phyloP scores from a whole-genome alignment of 2,797 vertebrate species.

The Leuciscus waleckii region DNA sequence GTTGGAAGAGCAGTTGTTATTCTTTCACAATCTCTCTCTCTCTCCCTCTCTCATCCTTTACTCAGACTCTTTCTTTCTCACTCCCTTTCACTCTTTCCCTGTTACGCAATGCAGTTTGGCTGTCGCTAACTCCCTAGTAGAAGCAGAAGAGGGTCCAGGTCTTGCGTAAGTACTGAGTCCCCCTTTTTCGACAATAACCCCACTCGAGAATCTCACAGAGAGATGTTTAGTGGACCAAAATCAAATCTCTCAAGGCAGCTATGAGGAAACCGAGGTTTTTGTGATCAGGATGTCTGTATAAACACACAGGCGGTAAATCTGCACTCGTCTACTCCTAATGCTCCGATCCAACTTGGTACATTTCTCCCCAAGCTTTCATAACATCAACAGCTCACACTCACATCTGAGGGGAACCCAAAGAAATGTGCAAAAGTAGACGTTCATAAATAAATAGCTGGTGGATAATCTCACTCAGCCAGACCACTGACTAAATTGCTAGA shows the following conservation, averaged over 20 bases:
- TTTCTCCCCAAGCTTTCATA: conserved; percentile 10
- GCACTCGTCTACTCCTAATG: not conserved
- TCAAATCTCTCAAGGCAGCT: conserved; percentile 16
- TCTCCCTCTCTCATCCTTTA: conserved; percentile 35
- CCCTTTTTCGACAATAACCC: conserved; percentile 69
- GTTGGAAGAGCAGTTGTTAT: conserved; percentile 69
- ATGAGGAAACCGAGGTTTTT: conserved; percentile 32
- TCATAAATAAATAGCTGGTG: conserved; percentile 16
- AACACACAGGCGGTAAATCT: conserved; percentile 35
- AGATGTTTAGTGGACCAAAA: conserved; percentile 13
- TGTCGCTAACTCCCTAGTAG: conserved; percentile 60
- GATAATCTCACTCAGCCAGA: not conserved
- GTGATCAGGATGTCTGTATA: conserved; percentile 46
- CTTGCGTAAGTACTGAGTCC: conserved; percentile 76
- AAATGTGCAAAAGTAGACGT: conserved; percentile 46
- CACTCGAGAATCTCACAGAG: conserved; percentile 52
- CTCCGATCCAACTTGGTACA: not conserved
- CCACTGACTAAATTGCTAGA: not conserved
- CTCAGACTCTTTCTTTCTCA: conserved; percentile 40
- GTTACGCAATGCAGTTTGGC: conserved; percentile 74
- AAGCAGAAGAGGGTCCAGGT: conserved; percentile 71
- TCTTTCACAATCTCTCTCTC: conserved; percentile 64
- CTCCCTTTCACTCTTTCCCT: conserved; percentile 36
- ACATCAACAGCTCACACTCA: conserved; percentile 25
- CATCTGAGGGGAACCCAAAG: conserved; percentile 22